phyloP scores from a whole-genome alignment of 2,888 invertebrate genomes.

The Platycnemis pennipes region DNA sequence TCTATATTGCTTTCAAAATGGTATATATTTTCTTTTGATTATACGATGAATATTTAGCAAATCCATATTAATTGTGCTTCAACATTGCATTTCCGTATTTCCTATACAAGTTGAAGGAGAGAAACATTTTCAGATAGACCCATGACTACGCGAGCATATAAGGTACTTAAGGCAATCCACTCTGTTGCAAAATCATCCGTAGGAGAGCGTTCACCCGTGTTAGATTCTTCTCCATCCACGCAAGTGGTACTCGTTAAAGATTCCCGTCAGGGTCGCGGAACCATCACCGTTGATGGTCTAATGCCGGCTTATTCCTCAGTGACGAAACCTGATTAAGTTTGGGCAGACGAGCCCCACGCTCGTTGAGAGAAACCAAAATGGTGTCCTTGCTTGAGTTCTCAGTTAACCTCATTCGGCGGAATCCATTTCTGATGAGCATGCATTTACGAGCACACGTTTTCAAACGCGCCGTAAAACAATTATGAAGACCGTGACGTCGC shows the following conservation, averaged over 20 bases:
- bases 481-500: neutral
- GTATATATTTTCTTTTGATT: too few species aligned
- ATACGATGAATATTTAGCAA: too few species aligned
- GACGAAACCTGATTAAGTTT: neutral
- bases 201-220: too few species aligned
- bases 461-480: neutral
- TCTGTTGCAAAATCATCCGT: too few species aligned
- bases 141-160: too few species aligned
- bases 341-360: neutral
- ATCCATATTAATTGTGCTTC: too few species aligned
- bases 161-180: too few species aligned
- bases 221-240: too few species aligned
- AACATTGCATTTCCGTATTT: too few species aligned
- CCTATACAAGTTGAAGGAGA: too few species aligned
- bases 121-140: too few species aligned
- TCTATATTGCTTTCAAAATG: too few species aligned
- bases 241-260: neutral
- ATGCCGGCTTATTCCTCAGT: neutral
- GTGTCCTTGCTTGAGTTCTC: neutral
- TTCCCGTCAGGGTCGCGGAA: neutral
- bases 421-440: slow-evolving; percentile 1
- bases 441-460: neutral
- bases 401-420: neutral
- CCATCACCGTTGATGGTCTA: neutral
- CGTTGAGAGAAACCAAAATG: neutral